phyloP scores from a whole-genome alignment of 1,140 invertebrate species.

The Panagrolaimus sp. region DNA sequence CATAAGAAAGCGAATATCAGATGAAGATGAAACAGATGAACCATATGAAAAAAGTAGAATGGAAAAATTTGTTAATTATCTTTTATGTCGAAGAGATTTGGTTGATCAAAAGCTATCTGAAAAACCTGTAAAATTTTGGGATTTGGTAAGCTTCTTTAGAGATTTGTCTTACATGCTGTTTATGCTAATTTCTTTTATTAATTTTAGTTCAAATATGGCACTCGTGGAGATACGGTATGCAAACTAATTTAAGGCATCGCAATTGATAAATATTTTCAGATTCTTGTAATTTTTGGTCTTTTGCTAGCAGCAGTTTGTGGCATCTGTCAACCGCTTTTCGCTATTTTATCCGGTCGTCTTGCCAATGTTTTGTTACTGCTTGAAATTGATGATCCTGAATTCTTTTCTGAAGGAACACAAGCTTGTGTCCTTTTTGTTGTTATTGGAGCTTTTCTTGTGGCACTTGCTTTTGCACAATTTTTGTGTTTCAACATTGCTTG shows the following conservation, averaged over 20 bases:
- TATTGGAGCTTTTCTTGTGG: constrained; percentile 15
- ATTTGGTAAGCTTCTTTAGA: constrained; percentile 32
- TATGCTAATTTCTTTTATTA: not conserved
- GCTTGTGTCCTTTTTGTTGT: constrained; percentile 18
- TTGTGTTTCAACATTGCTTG: constrained; percentile 58
- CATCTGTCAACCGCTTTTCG: constrained; percentile 23
- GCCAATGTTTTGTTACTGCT: constrained; percentile 25
- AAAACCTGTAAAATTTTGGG: constrained; percentile 36
- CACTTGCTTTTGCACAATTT: constrained; percentile 46
- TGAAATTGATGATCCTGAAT: constrained; percentile 18
- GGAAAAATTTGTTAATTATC: constrained; percentile 40
- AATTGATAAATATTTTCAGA: not conserved
- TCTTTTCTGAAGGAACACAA: constrained; percentile 16
- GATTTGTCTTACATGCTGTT: not conserved
- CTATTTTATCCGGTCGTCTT: constrained; percentile 19
- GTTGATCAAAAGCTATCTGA: constrained; percentile 43
- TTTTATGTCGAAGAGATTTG: constrained; percentile 41
- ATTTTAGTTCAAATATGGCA: constrained; percentile 28
- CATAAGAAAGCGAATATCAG: too few species aligned
- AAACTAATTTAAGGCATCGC: not conserved
- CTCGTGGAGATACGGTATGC: constrained; percentile 26
- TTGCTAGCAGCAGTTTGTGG: constrained; percentile 25
- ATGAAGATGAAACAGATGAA: not conserved
- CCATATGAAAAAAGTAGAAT: constrained; percentile 34
- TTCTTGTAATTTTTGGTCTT: constrained; percentile 12